Percentiles rank a stretch among this genome's conserved stretches.
Conservation (phyloP, 1,140 invertebrate genomes). For the Diorhabda carinulata region DNA sequence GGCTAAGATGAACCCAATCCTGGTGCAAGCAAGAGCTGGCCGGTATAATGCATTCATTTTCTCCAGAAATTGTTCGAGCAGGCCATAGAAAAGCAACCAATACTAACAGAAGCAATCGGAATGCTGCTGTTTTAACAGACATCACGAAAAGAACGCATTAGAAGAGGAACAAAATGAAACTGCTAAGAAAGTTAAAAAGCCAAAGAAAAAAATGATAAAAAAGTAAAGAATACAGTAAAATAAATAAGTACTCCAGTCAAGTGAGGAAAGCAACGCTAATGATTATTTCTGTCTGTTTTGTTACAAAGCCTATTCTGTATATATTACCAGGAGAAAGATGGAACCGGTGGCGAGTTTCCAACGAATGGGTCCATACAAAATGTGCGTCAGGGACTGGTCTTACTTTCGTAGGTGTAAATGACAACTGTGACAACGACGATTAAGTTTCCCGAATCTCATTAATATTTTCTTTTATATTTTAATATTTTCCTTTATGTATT, state of each 20-base stretch:
- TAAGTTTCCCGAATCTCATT: not conserved
- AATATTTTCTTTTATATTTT: not conserved
- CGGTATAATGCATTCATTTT: conserved; percentile 20
- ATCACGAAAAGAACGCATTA: conserved; percentile 14
- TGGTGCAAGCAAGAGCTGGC: conserved; percentile 30
- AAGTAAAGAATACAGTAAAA: conserved; percentile 6
- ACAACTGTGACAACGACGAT: not conserved
- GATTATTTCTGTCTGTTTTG: conserved; percentile 33
- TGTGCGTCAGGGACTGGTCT: not conserved
- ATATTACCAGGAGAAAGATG: conserved; percentile 31
- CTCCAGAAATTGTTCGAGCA: conserved; percentile 27
- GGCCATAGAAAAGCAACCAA: not conserved
- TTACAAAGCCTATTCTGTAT: conserved; percentile 31
- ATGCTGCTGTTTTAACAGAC: conserved; percentile 7
- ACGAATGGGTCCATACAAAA: conserved; percentile 18
- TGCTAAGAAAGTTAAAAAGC: conserved; percentile 33
- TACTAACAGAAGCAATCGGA: not conserved
- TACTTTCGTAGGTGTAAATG: not conserved
- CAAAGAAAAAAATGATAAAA: conserved; percentile 29
- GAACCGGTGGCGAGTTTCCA: conserved; percentile 29
- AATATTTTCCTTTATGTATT: not conserved
- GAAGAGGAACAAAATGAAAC: conserved; percentile 23
- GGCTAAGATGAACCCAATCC: conserved; percentile 32
- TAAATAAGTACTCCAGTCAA: conserved; percentile 37
- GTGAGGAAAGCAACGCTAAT: conserved; percentile 32